These are phyloP conservation scores for Patella ulyssiponensis DNA, from an alignment of 2,888 invertebrate genomes.

Conservation along the genomic window DNA sequence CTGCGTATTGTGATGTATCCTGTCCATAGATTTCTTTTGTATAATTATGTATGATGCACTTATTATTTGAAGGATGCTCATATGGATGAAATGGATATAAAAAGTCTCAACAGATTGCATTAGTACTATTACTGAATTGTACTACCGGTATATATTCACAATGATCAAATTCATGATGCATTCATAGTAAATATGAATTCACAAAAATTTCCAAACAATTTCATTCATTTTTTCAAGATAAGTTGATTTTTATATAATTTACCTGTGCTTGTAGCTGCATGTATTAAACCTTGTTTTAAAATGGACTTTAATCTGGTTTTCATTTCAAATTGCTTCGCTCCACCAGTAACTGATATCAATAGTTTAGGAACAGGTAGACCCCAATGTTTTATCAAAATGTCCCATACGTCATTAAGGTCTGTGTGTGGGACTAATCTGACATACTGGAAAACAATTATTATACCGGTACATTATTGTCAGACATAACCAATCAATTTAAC, in stretches of 20 bases:
- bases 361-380: slow-evolving; percentile 66
- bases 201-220: background rate
- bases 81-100: too few species aligned
- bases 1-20: too few species aligned
- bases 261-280: slow-evolving; percentile 71
- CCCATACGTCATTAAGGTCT: slow-evolving; percentile 58
- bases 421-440: slow-evolving; percentile 57
- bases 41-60: too few species aligned
- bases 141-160: too few species aligned
- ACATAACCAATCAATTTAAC: too few species aligned
- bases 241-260: background rate
- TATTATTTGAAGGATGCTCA: too few species aligned
- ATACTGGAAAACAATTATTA: slow-evolving; percentile 54
- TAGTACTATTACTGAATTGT: too few species aligned
- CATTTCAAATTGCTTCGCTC: slow-evolving; percentile 69
- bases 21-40: too few species aligned
- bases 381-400: slow-evolving; percentile 65
- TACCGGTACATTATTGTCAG: background rate
- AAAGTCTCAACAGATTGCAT: too few species aligned
- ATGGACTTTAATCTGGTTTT: slow-evolving; percentile 56
- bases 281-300: slow-evolving; percentile 68
- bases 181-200: background rate
- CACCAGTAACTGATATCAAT: slow-evolving; percentile 72
- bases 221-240: background rate
- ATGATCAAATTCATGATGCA: too few species aligned